Percentiles rank a stretch among this genome's conserved stretches.
These are phyloP conservation scores for Protodeltote pygarga DNA, from an alignment of 2,888 invertebrate species.

Conservation along the genomic window DNA sequence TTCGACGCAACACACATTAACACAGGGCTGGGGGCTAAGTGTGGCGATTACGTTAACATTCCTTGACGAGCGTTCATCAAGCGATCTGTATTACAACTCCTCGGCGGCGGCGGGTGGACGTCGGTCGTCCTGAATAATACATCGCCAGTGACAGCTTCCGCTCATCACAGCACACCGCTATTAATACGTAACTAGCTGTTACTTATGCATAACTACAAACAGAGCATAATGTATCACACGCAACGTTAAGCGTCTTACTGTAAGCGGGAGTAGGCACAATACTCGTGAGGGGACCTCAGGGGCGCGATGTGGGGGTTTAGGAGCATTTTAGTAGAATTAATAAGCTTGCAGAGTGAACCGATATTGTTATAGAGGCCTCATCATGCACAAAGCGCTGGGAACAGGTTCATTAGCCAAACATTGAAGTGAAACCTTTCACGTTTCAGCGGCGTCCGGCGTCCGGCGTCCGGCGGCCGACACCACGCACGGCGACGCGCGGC, in stretches of 20 bases:
- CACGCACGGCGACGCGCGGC: not conserved
- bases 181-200: slow-evolving; percentile 21
- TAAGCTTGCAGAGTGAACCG: slow-evolving; percentile 12
- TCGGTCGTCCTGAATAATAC: not conserved
- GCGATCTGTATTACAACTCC: not conserved
- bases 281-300: slow-evolving; percentile 1
- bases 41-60: too few relatives aligned
- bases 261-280: not conserved
- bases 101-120: not conserved
- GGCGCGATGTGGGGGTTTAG: slow-evolving; percentile 7
- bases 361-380: slow-evolving; percentile 7
- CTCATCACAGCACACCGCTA: not conserved
- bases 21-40: too few relatives aligned
- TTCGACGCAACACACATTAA: too few relatives aligned
- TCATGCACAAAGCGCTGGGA: slow-evolving; percentile 4
- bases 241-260: not conserved
- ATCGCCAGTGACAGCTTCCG: slow-evolving; percentile 13
- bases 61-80: not conserved
- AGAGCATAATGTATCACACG: slow-evolving; percentile 6
- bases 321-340: slow-evolving; percentile 8
- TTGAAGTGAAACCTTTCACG: slow-evolving; percentile 14
- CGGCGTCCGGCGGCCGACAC: not conserved
- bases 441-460: not conserved
- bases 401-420: slow-evolving; percentile 29
- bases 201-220: slow-evolving; percentile 21